These are phyloP conservation scores for Drosophila meridionalis DNA, from an alignment of 2,888 invertebrate species.

Conservation along the genomic window DNA sequence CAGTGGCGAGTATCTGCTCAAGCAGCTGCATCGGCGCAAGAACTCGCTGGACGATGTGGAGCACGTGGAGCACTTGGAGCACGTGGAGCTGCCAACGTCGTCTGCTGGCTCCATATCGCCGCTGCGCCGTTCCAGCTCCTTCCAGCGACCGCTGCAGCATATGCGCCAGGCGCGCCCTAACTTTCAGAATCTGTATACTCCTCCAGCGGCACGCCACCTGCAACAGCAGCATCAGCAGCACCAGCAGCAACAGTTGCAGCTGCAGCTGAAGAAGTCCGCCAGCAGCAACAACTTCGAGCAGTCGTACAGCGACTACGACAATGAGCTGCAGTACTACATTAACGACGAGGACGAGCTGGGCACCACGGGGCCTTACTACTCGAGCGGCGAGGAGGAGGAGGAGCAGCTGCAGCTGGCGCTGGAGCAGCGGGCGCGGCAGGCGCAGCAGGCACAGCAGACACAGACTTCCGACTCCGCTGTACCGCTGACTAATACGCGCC, in stretches of 20 bases:
- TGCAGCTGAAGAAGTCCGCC: slow-evolving; percentile 83
- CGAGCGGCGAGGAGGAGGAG: slow-evolving; percentile 81
- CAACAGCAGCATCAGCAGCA: slow-evolving; percentile 47
- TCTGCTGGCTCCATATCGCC: slow-evolving; percentile 80
- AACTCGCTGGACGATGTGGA: slow-evolving; percentile 83
- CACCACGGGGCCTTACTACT: slow-evolving; percentile 82
- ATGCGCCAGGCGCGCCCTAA: slow-evolving; percentile 76
- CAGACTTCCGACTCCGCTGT: slow-evolving; percentile 26
- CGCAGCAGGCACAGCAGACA: slow-evolving; percentile 27
- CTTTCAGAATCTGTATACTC: slow-evolving; percentile 82
- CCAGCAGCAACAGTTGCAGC: slow-evolving; percentile 35
- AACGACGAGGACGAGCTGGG: slow-evolving; percentile 84
- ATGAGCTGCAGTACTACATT: slow-evolving; percentile 84
- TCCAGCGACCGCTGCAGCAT: slow-evolving; percentile 79
- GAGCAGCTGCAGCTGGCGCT: slow-evolving; percentile 50
- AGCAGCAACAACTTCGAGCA: slow-evolving; percentile 85
- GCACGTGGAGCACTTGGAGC: slow-evolving; percentile 44
- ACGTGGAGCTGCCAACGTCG: slow-evolving; percentile 38
- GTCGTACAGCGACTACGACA: slow-evolving; percentile 83
- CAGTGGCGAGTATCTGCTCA: slow-evolving; percentile 81
- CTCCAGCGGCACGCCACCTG: slow-evolving; percentile 81
- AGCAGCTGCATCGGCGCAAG: slow-evolving; percentile 83
- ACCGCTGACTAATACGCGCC: slow-evolving; percentile 86
- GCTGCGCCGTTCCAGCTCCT: slow-evolving; percentile 90
- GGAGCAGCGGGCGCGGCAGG: slow-evolving; percentile 32